phyloP scores from a whole-genome alignment of 2,888 invertebrate species.

The Platycnemis pennipes region DNA sequence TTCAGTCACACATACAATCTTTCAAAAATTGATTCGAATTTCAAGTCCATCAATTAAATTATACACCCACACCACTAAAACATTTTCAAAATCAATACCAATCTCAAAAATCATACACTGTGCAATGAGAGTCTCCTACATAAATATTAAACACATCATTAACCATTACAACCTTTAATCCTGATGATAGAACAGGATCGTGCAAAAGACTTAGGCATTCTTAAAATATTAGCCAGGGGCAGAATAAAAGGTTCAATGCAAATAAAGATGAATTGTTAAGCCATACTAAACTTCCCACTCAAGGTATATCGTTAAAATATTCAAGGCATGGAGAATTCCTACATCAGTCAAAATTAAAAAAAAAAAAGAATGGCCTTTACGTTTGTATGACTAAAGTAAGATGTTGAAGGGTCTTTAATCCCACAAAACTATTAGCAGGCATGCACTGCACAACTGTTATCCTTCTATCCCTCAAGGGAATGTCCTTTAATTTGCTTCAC shows the following conservation, averaged over 20 bases:
- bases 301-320: background rate
- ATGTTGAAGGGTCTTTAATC: background rate
- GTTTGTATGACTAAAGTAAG: background rate
- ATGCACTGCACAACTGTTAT: background rate
- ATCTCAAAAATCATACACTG: slow-evolving; percentile 68
- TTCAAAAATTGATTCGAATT: slow-evolving; percentile 59
- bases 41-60: slow-evolving; percentile 60
- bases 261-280: background rate
- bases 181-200: slow-evolving; percentile 52
- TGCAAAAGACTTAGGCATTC: slow-evolving; percentile 38
- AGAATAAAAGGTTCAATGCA: background rate
- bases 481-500: background rate
- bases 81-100: slow-evolving; percentile 67
- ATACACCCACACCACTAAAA: slow-evolving; percentile 68
- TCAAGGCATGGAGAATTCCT: background rate
- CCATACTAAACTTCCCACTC: background rate
- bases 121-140: slow-evolving; percentile 62
- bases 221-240: background rate
- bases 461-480: background rate
- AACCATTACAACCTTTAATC: slow-evolving; percentile 44
- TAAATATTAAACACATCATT: slow-evolving; percentile 51
- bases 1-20: slow-evolving; percentile 67
- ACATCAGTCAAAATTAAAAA: background rate
- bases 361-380: background rate
- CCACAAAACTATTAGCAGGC: background rate